Base-by-base conservation (phyloP, 2,797 vertebrate genomes). In the Melanotaenia nigrans region DNA sequence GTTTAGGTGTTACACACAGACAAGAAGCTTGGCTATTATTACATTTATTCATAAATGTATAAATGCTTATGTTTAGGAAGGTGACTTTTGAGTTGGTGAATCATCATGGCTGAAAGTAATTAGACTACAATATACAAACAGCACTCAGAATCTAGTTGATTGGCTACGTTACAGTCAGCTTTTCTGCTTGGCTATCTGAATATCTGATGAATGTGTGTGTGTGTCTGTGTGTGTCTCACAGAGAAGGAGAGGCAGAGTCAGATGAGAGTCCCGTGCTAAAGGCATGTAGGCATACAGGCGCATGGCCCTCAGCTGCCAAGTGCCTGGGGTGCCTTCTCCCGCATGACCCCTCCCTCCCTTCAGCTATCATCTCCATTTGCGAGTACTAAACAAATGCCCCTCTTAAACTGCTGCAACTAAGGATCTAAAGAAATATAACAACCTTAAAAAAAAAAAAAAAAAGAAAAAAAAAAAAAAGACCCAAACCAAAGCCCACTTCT, bases 191-290 rank as follows among this genome's bases (percentile, higher is more conserved):
- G 57, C 57, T 77, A 65, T 68, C 36, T 30, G 49, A 35, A 32
- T 59, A 11, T 59, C 30, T 60, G n/a, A 33, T 60, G 5, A 56
- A 36, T 13, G 11, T 47, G 68, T 56, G 66, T 66, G 36, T 63
- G 24, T 75, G 59, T 51, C 25, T 47, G 38, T 66, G 76, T 40
- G 65, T 83, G 75, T 71, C 72, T 61, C 30, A 47, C 42, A 51
- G 67, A 70, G 70, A 68, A 53, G 56, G 45, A 40, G 47, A 67
- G 67, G 28, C 59, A 70, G 85, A 83, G 90, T 93, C 93, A 94
- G 92, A 93, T 95, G 92, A 94, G 89, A 84, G 89, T 94, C 94
- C 90, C 87, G 90, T 94, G 93, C 92, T 93, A 69, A 86, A 93
- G 92, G 92, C 90, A 94, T 92, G 91, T 87, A 91, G 90, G 89